phyloP scores from a whole-genome alignment of 1,140 invertebrate species.

The Homalodisca vitripennis region DNA sequence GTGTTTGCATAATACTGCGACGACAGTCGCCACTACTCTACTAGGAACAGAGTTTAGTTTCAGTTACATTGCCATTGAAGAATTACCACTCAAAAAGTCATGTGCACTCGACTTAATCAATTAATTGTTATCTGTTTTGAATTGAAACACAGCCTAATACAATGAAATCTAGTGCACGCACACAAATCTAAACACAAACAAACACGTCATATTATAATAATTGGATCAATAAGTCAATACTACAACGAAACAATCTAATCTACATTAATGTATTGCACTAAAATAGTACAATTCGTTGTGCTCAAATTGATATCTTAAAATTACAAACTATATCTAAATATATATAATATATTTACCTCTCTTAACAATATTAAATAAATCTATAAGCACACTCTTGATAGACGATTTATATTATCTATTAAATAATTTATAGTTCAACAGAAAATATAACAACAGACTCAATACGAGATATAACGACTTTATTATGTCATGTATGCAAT shows the following conservation, averaged over 20 bases:
- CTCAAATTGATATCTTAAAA: constrained; percentile 5
- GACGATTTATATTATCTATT: constrained; percentile 2
- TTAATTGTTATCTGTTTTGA: background rate
- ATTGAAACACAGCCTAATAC: constrained; percentile 16
- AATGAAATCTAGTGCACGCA: constrained; percentile 19
- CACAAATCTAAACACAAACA: constrained; percentile 3
- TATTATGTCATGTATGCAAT: constrained; percentile 17
- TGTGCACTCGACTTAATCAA: constrained; percentile 7
- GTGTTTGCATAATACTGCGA: no score
- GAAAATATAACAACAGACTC: constrained; percentile 26
- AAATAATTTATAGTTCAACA: constrained; percentile 24
- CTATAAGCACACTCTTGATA: constrained; percentile 22
- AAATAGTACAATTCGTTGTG: constrained; percentile 16
- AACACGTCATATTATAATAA: background rate
- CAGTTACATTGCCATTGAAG: constrained; percentile 4
- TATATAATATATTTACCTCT: background rate
- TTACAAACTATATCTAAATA: constrained; percentile 4
- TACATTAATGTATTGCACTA: constrained; percentile 14
- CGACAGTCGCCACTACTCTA: constrained; percentile 1
- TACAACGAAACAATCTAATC: background rate
- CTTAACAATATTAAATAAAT: constrained; percentile 22
- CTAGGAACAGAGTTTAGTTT: constrained; percentile 18
- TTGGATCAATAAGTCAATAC: constrained; percentile 4
- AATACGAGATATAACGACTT: constrained; percentile 17
- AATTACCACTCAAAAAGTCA: constrained; percentile 23